Percentiles rank a stretch among this genome's conserved stretches.
phyloP scores from a whole-genome alignment of 2,113 vertebrate genomes.

The Scatophagus argus region DNA sequence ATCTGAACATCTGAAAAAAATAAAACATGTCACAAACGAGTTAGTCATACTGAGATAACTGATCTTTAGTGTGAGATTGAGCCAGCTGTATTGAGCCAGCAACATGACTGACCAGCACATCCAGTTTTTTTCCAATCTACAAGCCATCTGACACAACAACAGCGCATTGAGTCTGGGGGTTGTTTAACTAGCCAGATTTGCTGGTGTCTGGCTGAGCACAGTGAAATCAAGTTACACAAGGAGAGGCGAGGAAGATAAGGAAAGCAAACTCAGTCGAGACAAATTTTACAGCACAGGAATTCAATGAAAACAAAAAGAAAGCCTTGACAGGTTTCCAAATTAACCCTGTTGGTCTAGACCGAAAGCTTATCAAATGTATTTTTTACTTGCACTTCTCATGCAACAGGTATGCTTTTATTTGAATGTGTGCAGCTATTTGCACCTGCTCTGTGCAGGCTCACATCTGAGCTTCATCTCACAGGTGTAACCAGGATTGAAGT shows the following conservation, averaged over 20 bases:
- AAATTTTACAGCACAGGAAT: neutral
- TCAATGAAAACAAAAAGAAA: slow-evolving; percentile 8
- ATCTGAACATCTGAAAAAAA: neutral
- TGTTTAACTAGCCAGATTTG: neutral
- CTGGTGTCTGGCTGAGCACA: neutral
- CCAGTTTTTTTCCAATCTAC: no score
- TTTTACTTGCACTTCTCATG: no score
- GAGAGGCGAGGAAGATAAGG: neutral
- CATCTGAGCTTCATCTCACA: no score
- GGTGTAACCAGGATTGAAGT: no score
- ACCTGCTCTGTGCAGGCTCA: no score
- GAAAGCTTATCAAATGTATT: no score
- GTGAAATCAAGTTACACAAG: neutral
- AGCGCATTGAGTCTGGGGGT: no score
- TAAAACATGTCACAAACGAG: neutral
- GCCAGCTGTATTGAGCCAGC: neutral
- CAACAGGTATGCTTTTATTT: no score
- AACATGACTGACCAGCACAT: neutral
- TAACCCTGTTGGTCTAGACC: no score
- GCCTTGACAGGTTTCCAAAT: slow-evolving; percentile 16
- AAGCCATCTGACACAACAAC: neutral
- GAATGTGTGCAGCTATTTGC: no score
- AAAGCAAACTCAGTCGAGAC: neutral
- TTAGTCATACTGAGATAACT: no score
- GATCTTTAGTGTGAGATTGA: no score